phyloP scores from a whole-genome alignment of 1,140 invertebrate species.

The Leptonema lineaticorne region DNA sequence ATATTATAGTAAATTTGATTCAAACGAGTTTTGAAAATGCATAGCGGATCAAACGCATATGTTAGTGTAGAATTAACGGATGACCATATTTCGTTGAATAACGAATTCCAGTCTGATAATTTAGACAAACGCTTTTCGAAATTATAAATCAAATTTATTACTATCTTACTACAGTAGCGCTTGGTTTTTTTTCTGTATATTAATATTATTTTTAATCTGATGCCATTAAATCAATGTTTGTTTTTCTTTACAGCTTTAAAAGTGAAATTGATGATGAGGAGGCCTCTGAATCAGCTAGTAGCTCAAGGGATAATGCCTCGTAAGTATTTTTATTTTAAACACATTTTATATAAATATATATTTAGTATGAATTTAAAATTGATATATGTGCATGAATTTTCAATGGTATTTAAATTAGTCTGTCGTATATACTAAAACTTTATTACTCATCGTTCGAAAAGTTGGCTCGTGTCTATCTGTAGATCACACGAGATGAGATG shows the following conservation, averaged over 20 bases:
- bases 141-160: too few species aligned
- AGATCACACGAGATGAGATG: not conserved
- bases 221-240: not conserved
- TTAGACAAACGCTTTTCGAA: not conserved
- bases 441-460: not conserved
- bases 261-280: slow-evolving; percentile 92
- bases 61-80: not conserved
- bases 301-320: slow-evolving; percentile 97
- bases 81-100: not conserved
- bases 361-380: not conserved
- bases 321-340: slow-evolving; percentile 65
- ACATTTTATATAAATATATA: not conserved
- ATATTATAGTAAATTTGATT: too few species aligned
- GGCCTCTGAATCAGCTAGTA: slow-evolving; percentile 92
- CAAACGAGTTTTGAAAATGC: too few species aligned
- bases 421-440: not conserved
- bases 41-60: too few species aligned
- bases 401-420: not conserved
- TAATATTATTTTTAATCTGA: too few species aligned
- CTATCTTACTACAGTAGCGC: too few species aligned
- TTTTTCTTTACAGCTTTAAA: slow-evolving; percentile 84
- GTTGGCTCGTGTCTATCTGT: not conserved
- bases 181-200: too few species aligned
- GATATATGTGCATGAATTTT: not conserved
- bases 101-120: not conserved